These are phyloP conservation scores for Apamea epomidion DNA, from an alignment of 2,888 invertebrate species.

Conservation along the genomic window DNA sequence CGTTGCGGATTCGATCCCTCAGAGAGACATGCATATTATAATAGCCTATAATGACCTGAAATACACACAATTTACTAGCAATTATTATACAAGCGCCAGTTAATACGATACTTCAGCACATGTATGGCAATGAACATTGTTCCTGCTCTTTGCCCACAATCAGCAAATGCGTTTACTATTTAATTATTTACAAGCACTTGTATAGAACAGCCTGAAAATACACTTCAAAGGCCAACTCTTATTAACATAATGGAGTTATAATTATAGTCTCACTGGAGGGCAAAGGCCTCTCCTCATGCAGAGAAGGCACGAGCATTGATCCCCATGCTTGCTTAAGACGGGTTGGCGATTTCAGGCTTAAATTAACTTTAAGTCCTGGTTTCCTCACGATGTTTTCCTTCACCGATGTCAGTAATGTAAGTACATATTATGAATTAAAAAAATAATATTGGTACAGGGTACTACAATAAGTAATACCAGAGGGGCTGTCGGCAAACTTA, in stretches of 20 bases:
- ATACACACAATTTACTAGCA: neutral
- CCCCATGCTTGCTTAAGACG: neutral
- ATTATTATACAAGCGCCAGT: neutral
- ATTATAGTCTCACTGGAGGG: neutral
- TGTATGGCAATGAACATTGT: slow-evolving; percentile 41
- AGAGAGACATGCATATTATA: too few species aligned
- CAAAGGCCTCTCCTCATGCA: neutral
- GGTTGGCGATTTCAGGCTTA: neutral
- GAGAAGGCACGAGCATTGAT: neutral
- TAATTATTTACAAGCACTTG: slow-evolving; percentile 41
- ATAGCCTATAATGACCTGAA: too few species aligned
- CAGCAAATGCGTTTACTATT: slow-evolving; percentile 30
- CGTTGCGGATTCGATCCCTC: too few species aligned
- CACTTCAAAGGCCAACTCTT: slow-evolving; percentile 31
- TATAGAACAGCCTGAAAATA: neutral
- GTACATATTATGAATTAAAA: too few species aligned
- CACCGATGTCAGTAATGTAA: neutral
- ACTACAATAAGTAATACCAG: too few species aligned
- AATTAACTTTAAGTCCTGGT: too few species aligned
- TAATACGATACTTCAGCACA: slow-evolving; percentile 1
- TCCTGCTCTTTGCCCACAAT: slow-evolving; percentile 52
- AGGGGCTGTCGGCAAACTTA: neutral
- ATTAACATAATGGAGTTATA: slow-evolving; percentile 20
- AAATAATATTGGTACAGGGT: too few species aligned
- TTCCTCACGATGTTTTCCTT: neutral